Evolutionary conservation across 2,888 invertebrate species (phyloP).

Genomic region (Zaprionus obscuricornis): DNA sequence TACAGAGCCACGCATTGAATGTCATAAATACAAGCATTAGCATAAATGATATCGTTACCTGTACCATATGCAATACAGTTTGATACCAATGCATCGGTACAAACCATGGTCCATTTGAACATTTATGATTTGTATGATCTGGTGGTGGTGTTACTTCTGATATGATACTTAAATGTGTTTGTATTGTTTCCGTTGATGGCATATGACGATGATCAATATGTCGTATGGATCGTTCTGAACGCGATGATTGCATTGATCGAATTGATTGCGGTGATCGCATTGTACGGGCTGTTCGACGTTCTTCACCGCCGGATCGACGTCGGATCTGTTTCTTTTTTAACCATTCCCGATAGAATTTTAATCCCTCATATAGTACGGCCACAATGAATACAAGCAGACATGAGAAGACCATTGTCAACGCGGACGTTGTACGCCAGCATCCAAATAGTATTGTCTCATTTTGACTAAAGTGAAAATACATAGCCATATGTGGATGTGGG

Average conservation of each 20-base stretch:
- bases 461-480: conserved; percentile 41
- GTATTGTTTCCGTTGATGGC: background rate
- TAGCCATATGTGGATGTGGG: too few species aligned
- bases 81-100: conserved; percentile 88
- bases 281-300: background rate
- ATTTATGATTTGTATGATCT: background rate
- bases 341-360: conserved; percentile 57
- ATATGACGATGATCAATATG: too few species aligned
- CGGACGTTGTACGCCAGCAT: conserved; percentile 44
- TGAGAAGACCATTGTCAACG: conserved; percentile 22
- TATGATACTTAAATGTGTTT: background rate
- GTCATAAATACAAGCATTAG: conserved; percentile 98
- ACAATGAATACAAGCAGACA: conserved; percentile 53
- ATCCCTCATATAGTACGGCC: conserved; percentile 52
- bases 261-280: background rate
- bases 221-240: too few species aligned
- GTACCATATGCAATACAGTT: conserved; percentile 93
- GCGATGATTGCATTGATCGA: too few species aligned
- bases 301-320: conserved; percentile 38
- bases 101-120: too few species aligned
- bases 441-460: conserved; percentile 53
- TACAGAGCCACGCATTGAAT: conserved; percentile 95
- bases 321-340: conserved; percentile 10
- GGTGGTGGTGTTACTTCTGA: background rate
- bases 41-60: conserved; percentile 94